Evolutionary conservation across 2,888 invertebrate species (phyloP).

Genomic region (Morinoia aosen): DNA sequence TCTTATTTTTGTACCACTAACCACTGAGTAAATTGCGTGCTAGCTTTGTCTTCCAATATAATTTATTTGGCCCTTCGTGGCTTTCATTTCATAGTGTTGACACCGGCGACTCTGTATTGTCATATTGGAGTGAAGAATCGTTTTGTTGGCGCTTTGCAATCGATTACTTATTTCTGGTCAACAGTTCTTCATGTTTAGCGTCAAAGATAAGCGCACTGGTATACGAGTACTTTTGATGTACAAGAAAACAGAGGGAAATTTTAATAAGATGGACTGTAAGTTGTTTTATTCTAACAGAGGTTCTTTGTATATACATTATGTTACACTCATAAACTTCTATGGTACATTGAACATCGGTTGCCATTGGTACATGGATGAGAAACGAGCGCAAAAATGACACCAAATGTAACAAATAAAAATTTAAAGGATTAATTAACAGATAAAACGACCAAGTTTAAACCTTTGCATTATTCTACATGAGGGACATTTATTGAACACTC

Average conservation of each 20-base stretch:
- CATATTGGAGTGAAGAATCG: too few species aligned
- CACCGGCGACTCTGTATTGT: too few species aligned
- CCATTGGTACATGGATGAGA: conserved; percentile 51
- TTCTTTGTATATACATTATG: conserved; percentile 47
- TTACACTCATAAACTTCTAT: conserved; percentile 46
- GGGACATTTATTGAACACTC: not conserved
- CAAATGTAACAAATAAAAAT: conserved; percentile 13
- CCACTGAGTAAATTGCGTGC: too few species aligned
- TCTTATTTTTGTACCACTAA: too few species aligned
- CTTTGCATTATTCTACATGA: not conserved
- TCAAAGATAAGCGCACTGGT: too few species aligned
- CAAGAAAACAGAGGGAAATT: not conserved
- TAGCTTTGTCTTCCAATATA: too few species aligned
- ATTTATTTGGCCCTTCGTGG: too few species aligned
- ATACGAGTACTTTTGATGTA: too few species aligned
- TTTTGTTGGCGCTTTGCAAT: too few species aligned
- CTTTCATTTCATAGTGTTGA: too few species aligned
- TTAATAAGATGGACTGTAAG: not conserved
- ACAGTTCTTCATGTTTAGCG: too few species aligned
- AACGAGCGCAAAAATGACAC: conserved; percentile 22
- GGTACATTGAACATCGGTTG: conserved; percentile 48
- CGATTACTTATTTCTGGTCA: too few species aligned
- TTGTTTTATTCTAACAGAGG: conserved; percentile 45
- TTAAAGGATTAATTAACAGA: not conserved
- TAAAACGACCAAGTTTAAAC: not conserved